Evolutionary conservation across 2,888 invertebrate genomes (phyloP).

Genomic region (Drosophila yooni): DNA sequence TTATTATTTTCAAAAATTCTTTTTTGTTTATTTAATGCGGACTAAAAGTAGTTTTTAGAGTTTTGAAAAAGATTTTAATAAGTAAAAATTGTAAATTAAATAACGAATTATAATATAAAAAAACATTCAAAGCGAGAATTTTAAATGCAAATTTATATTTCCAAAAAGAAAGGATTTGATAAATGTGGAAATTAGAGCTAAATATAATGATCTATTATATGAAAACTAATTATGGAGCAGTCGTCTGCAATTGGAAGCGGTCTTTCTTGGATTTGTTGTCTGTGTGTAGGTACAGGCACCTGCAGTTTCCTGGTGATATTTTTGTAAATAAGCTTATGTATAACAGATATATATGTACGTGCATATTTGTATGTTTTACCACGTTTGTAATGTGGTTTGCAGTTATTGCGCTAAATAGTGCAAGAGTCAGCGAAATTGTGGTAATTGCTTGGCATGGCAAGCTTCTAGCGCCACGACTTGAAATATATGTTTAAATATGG

Average conservation of each 20-base stretch:
- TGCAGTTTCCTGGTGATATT: neutral
- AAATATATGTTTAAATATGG: conserved; percentile 16
- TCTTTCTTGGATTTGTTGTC: neutral
- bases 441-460: conserved; percentile 28
- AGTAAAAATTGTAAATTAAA: neutral
- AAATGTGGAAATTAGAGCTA: neutral
- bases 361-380: conserved; percentile 42
- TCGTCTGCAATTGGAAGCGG: neutral
- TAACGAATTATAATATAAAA: neutral
- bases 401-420: conserved; percentile 8
- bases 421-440: conserved; percentile 48
- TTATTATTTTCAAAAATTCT: neutral
- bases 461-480: conserved; percentile 39
- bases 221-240: too few relatives aligned
- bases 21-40: neutral
- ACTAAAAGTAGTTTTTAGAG: neutral
- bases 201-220: neutral
- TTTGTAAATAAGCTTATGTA: neutral
- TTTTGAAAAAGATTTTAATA: neutral
- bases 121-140: neutral
- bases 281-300: conserved; percentile 8
- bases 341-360: neutral
- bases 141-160: neutral
- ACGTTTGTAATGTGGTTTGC: conserved; percentile 27
- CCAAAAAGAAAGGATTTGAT: neutral